phyloP scores from a whole-genome alignment of 2,797 vertebrate species.

The Sebastes hubbsi region DNA sequence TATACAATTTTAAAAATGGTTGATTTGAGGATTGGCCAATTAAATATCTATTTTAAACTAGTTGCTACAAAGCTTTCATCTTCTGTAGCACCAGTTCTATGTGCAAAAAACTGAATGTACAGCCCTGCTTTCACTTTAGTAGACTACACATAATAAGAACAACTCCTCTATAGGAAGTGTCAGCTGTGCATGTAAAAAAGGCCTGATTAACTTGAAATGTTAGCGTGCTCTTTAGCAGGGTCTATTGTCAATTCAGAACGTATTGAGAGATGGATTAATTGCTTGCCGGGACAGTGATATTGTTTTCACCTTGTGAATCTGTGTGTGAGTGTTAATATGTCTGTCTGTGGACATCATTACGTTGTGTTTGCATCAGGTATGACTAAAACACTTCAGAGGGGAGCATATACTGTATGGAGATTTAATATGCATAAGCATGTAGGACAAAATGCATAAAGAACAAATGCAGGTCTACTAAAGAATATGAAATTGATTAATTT shows the following conservation, averaged over 20 bases:
- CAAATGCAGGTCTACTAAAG: constrained; percentile 48
- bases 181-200: neutral
- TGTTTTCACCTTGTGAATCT: too few relatives aligned
- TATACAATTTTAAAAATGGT: accelerated
- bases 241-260: neutral
- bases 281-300: too few relatives aligned
- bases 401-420: constrained; percentile 29
- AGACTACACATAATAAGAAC: neutral
- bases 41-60: too few relatives aligned
- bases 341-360: neutral
- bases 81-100: too few relatives aligned
- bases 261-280: neutral
- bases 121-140: neutral
- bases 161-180: neutral
- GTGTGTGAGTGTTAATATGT: too few relatives aligned
- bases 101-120: too few relatives aligned
- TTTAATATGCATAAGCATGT: constrained; percentile 29
- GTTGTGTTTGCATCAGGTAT: neutral
- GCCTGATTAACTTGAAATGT: too few relatives aligned
- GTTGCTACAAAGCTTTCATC: too few relatives aligned
- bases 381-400: constrained; percentile 11
- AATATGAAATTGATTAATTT: constrained; percentile 64
- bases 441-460: constrained; percentile 46
- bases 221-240: too few relatives aligned
- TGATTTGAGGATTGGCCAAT: too few relatives aligned